Evolutionary conservation across 2,888 invertebrate species (phyloP), one percentile per base, ranked within the genome.

Genomic region (Siphonodentalium dalli): DNA sequence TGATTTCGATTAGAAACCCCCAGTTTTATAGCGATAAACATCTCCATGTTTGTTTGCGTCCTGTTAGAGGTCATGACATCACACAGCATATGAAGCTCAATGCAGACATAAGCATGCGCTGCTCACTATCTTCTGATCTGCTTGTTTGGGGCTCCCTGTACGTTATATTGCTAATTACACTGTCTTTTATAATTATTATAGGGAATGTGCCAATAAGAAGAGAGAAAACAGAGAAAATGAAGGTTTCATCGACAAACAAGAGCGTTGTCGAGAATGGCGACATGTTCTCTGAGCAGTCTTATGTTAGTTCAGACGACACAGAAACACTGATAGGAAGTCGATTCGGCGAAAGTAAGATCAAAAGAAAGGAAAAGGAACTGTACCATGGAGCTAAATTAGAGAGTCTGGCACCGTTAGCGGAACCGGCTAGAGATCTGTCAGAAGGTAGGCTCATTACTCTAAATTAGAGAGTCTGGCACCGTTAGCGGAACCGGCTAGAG

Each of bases 241-340:
- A 66, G 46, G 62, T 74, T 38, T 66, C 72, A 8, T 63, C 69
- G 6, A 61, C 71, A 11, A 64, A 64, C 42, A 66, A 66, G 42
- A 65, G 67, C 40, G 63, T 66, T 40, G 66, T 68, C 53, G 70
- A 66, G 24, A 69, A 66, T 33, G 70, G 69, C 13, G 63, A 65
- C 29, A 63, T 61, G 42, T 68, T 64, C 33, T n/a, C n/a, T n/a
- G n/a, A n/a, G n/a, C n/a, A n/a, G n/a, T n/a, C n/a, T n/a, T 66
- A 51, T 61, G 66, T 53, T 57, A 59, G 59, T 58, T 65, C 61
- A 57, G 67, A 68, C 45, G 64, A 68, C 54, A 65, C 68, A 21
- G 68, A 68, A 50, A 68, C 68, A 20, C 51, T 68, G 49, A 66
- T 69, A 48, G 72, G 70, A 42, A 68, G 69, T 33, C 66, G 65